Evolutionary conservation across 2,113 vertebrate species (phyloP).

Genomic region (Menidia beryllina): DNA sequence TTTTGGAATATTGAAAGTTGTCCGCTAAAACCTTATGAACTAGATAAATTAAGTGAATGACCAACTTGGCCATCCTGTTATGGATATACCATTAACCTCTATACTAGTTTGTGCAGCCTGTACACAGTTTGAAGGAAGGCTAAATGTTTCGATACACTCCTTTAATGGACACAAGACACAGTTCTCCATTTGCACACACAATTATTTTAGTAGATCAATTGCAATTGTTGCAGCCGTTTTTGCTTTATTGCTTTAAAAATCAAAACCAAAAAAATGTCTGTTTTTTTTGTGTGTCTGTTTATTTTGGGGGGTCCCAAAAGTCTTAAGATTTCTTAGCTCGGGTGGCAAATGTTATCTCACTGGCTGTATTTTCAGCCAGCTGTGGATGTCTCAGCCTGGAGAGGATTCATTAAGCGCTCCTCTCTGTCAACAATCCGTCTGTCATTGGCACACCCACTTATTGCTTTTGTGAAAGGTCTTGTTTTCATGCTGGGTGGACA

Average conservation of each 20-base stretch:
- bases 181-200: neutral
- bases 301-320: no score
- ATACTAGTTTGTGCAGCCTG: no score
- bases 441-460: conserved; percentile 55
- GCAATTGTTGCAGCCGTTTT: neutral
- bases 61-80: no score
- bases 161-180: no score
- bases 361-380: conserved; percentile 28
- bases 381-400: conserved; percentile 28
- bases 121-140: no score
- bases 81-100: no score
- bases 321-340: neutral
- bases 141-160: no score
- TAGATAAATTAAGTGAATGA: no score
- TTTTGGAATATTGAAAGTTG: no score
- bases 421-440: conserved; percentile 52
- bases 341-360: conserved; percentile 2
- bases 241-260: neutral
- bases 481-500: conserved; percentile 69
- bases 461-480: conserved; percentile 48
- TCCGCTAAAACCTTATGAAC: no score
- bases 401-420: conserved; percentile 56
- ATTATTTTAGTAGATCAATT: neutral
- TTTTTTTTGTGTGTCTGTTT: no score
- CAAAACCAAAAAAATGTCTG: no score